Base-by-base conservation (phyloP, 2,797 vertebrate species). In the Lindbergichthys nudifrons region DNA sequence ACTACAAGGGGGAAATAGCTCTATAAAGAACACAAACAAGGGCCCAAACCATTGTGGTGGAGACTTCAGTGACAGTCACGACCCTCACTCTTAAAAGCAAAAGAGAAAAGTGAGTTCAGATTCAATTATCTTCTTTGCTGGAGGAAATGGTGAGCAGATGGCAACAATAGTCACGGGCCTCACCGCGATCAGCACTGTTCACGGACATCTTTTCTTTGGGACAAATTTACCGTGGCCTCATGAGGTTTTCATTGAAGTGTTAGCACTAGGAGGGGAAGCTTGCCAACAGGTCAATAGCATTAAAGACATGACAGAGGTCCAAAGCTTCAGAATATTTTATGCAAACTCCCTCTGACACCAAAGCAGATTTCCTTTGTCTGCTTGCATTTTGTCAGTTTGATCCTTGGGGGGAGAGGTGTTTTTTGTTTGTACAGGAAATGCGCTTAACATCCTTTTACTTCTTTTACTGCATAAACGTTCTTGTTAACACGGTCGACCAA, bases 11-110 rank as follows among this genome's bases (percentile, higher is more conserved):
- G 91, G 90, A 74, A 82, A 92, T 84, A 84, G 85, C 88, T 93
- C 89, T 91, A 90, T 90, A 93, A 94, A 93, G 94, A 95, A 96
- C 93, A 96, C 95, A 95, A 94, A 95, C 94, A 96, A 94, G 94
- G 88, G 86, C 92, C 91, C 92, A 61, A 75, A 89, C 92, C 85
- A 94, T 96, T 97, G 94, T 96, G 92, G 84, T 75, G 85, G 50
- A 61, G 81, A 69, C 82, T 47, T 67, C 56, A 71, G 89, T 93
- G 94, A 94, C 69, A 77, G 66, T 84, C 84, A 82, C 14, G 18
- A 73, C 70, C 82, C 80, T 85, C 73, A 61, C 82, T 85, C 69
- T 82, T 66, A 75, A 87, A 36, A 86, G 58, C 67, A 42, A 65
- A 65, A 82, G 76, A 87, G 77, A 89, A 94, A 95, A 96, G 95